A percentile compares a stretch with the other conserved stretches of the same genome.
These are phyloP conservation scores for Pachyramphus minor DNA, from an alignment of 2,113 vertebrate species.

Conservation along the genomic window DNA sequence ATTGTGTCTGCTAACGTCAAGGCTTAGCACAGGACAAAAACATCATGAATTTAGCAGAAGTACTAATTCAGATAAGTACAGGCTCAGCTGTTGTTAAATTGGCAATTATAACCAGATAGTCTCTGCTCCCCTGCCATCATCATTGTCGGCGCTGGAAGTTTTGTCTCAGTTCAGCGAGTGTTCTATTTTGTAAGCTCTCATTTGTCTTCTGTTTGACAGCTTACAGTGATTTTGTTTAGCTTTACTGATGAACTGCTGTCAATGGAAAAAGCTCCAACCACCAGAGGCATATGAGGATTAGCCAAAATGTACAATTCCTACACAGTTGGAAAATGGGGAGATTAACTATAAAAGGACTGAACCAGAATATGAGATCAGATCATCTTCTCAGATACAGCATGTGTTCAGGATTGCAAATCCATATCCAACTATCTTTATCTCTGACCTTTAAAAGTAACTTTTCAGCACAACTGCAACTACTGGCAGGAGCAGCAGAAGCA, in stretches of 20 bases:
- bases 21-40: conserved; percentile 40
- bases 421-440: background rate
- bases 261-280: conserved; percentile 26
- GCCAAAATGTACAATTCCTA: conserved; percentile 36
- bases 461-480: background rate
- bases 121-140: background rate
- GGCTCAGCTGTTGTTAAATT: conserved; percentile 53
- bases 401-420: conserved; percentile 8
- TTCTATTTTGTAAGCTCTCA: conserved; percentile 41
- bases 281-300: background rate
- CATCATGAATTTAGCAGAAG: conserved; percentile 41
- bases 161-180: conserved; percentile 20
- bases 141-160: background rate
- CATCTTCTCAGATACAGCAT: background rate
- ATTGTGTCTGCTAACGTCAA: conserved; percentile 7
- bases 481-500: background rate
- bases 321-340: conserved; percentile 8
- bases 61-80: conserved; percentile 50
- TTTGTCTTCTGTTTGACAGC: conserved; percentile 48
- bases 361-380: conserved; percentile 17
- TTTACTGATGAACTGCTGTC: conserved; percentile 45
- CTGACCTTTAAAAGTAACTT: conserved; percentile 25
- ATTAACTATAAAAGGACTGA: conserved; percentile 29
- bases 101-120: conserved; percentile 38
- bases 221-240: conserved; percentile 46